Evolutionary conservation across 2,888 invertebrate species (phyloP).

Genomic region (Pheosia gnoma): DNA sequence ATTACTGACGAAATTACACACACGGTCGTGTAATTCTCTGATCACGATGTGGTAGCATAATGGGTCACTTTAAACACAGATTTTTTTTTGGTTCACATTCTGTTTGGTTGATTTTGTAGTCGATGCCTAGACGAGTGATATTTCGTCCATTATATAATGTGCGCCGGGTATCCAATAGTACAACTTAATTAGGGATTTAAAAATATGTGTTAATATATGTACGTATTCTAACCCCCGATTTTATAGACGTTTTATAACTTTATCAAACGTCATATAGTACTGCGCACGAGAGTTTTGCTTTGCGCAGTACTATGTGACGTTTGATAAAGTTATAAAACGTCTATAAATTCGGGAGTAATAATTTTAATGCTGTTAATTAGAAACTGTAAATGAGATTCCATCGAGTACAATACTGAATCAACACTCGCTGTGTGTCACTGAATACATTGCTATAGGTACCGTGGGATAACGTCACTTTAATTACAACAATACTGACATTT

Average conservation of each 20-base stretch:
- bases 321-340: too few relatives aligned
- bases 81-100: too few relatives aligned
- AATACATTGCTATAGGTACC: constrained; percentile 34
- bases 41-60: too few relatives aligned
- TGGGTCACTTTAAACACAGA: too few relatives aligned
- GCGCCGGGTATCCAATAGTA: constrained; percentile 20
- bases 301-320: too few relatives aligned
- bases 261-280: too few relatives aligned
- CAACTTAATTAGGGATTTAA: constrained; percentile 19
- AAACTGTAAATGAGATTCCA: constrained; percentile 29
- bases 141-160: neutral
- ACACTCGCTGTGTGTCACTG: constrained; percentile 34
- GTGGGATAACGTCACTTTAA: constrained; percentile 53
- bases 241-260: too few relatives aligned
- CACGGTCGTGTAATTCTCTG: constrained; percentile 2
- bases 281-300: too few relatives aligned
- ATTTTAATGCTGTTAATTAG: constrained; percentile 31
- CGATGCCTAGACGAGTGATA: too few relatives aligned
- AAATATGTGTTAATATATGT: constrained; percentile 21
- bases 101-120: too few relatives aligned
- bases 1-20: neutral
- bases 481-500: constrained; percentile 59
- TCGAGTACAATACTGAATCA: constrained; percentile 38
- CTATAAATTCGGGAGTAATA: neutral
- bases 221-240: constrained; percentile 12